Percentiles rank a stretch among this genome's conserved stretches.
These are phyloP conservation scores for Cephus pulcher DNA, from an alignment of 2,888 invertebrate genomes.

Conservation along the genomic window DNA sequence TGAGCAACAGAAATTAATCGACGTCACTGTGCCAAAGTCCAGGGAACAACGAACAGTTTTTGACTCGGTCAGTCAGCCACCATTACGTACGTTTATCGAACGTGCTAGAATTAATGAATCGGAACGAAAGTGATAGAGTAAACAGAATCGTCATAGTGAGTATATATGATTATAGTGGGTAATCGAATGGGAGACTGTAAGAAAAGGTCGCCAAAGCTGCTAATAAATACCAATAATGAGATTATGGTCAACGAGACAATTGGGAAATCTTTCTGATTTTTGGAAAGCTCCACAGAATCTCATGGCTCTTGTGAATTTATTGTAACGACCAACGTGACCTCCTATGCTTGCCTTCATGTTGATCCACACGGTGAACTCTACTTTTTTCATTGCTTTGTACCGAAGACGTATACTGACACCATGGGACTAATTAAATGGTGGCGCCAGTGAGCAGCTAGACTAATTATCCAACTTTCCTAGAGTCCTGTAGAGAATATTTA, in stretches of 20 bases:
- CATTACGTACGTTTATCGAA: neutral
- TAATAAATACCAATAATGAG: neutral
- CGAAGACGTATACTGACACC: neutral
- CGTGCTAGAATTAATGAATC: neutral
- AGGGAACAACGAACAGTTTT: neutral
- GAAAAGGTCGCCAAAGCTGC: neutral
- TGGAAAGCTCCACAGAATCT: neutral
- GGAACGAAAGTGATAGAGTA: neutral
- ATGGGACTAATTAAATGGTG: neutral
- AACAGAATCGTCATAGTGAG: neutral
- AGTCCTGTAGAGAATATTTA: neutral
- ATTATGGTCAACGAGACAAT: neutral
- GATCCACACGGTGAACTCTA: neutral
- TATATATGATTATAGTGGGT: neutral
- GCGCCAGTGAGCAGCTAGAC: neutral
- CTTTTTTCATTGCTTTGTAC: neutral
- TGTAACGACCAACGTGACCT: no score
- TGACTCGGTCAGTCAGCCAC: neutral
- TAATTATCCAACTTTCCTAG: neutral
- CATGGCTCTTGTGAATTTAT: neutral
- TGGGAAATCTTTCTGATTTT: neutral
- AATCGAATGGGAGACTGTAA: neutral
- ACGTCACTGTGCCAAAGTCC: neutral
- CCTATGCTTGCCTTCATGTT: neutral
- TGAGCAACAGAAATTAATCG: neutral